Evolutionary conservation across 2,888 invertebrate genomes (phyloP), one percentile per base, ranked within the genome.

Genomic region (Serrognathus titanus): DNA sequence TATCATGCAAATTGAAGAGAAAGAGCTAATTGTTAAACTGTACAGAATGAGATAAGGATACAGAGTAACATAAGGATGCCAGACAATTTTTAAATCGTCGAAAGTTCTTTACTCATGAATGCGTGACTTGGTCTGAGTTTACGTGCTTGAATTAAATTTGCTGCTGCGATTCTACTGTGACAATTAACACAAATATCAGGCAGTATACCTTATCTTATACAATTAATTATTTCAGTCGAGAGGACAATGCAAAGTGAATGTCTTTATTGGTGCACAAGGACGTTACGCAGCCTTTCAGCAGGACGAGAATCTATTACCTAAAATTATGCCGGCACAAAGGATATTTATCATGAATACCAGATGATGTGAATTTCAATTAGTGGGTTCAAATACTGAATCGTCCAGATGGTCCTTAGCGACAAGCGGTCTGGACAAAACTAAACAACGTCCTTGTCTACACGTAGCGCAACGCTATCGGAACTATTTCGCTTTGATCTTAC

Each of bases 311-410:
- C 56, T 57, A 60, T 57, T 60, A 60, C 48, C 51, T 49, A 51
- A 58, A 60, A 60, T 60, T 60, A 58, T 58, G 55, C 60, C 40
- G 51, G 55, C 43, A 59, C 59, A 62, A 59, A 60, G 59, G 59
- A 51, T 60, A 62, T 62, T 62, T 60, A 59, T 57, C 59, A 59
- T 59, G 61, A 61, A 59, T 61, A 59, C 51, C 52, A 56, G 59
- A 56, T 55, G 60, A 55, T 55, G 58, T 60, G 63, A 64, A 64
- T 64, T 62, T 62, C 62, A 64, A 64, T 64, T 64, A 62, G 50
- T 47, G 41, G 24, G 52, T 43, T 47, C 58, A 58, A 58, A 58
- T 55, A 58, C 40, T 38, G 51, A 40, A 55, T 51, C 43, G 51
- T 13, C 45, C 55, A 55, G 55, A 55, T 55, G 55, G 50, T 55